Evolutionary conservation across 1,140 invertebrate genomes (phyloP).

Genomic region (Aradophagus sp.): DNA sequence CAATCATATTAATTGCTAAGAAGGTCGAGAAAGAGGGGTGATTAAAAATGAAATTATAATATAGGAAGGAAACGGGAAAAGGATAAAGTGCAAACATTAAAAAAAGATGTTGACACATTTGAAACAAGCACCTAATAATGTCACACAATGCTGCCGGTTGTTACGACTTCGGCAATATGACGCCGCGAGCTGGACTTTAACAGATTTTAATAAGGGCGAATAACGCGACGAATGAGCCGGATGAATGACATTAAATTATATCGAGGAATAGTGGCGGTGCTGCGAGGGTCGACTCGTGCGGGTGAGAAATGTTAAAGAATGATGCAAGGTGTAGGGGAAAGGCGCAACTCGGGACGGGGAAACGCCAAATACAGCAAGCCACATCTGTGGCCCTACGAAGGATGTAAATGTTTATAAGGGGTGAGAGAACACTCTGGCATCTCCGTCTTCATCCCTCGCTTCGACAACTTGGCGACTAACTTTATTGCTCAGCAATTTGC

Average conservation of each 20-base stretch:
- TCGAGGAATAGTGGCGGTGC: constrained; percentile 32
- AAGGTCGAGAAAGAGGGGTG: too few relatives aligned
- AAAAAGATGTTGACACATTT: constrained; percentile 40
- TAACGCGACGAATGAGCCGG: constrained; percentile 64
- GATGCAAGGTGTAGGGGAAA: constrained; percentile 8
- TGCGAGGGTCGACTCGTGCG: constrained; percentile 42
- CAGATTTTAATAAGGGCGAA: constrained; percentile 70
- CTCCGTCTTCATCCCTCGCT: constrained; percentile 49
- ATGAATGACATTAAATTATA: constrained; percentile 74
- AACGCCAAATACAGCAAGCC: constrained; percentile 64
- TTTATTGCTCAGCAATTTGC: constrained; percentile 74
- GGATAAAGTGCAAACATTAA: constrained; percentile 24
- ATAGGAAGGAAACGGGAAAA: neutral
- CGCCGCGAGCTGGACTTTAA: constrained; percentile 63
- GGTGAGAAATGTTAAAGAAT: constrained; percentile 43
- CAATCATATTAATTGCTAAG: too few relatives aligned
- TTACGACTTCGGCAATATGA: constrained; percentile 57
- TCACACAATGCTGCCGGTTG: constrained; percentile 38
- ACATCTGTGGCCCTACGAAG: constrained; percentile 69
- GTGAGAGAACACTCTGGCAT: constrained; percentile 53
- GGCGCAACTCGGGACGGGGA: constrained; percentile 1
- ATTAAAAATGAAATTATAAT: constrained; percentile 1
- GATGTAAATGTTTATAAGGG: constrained; percentile 62
- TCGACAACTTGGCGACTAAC: constrained; percentile 61
- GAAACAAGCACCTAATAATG: constrained; percentile 50